Base-by-base conservation (phyloP, 2,113 vertebrate genomes). In the Vireo altiloquus region DNA sequence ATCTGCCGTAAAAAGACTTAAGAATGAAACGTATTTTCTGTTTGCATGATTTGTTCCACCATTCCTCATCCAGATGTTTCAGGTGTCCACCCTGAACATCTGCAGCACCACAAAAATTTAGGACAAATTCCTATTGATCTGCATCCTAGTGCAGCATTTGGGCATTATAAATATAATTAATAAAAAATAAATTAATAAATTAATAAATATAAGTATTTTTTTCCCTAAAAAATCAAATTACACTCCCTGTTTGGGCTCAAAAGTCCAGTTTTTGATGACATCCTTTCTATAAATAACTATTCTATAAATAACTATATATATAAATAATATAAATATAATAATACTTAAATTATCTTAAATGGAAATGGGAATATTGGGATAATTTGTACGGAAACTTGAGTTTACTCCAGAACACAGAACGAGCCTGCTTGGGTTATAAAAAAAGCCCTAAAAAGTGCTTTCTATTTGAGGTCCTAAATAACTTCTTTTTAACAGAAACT, bases 11-110 rank as follows among this genome's bases (percentile, higher is more conserved):
- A 33, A 24, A 84, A 42, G 1, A 1, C 3, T 2, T 1, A 13
- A 28, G 2, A 35, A 27, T 63, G 4, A 3, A 0, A 4, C 2
- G 3, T 12, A 2, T 42, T 35, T 24, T 19, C 35, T 9, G 0
- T 12, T 40, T 2, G 15, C 3, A 1, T 2, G 4, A 5, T 4
- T 19, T 7, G 6, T 23, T 42, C 39, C 54, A 8, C 6, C 2
- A 6, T 28, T n/a, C 9, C 12, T 76, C 40, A 24, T 4, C 6
- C 5, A 59, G 54, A 27, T 7, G 15, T 46, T 6, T 42, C 8
- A 70, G 27, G 10, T 2, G 6, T 4, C 12, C 5, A 1, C 28
- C 53, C 11, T 2, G 7, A 30, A 2, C 15, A 35, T 15, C 24
- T 24, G 13, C 3, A 82, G 46, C 50, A 50, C 1, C 35, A 15